These are phyloP conservation scores for Neopelma chrysocephalum DNA, from an alignment of 2,797 vertebrate species.

Conservation along the genomic window DNA sequence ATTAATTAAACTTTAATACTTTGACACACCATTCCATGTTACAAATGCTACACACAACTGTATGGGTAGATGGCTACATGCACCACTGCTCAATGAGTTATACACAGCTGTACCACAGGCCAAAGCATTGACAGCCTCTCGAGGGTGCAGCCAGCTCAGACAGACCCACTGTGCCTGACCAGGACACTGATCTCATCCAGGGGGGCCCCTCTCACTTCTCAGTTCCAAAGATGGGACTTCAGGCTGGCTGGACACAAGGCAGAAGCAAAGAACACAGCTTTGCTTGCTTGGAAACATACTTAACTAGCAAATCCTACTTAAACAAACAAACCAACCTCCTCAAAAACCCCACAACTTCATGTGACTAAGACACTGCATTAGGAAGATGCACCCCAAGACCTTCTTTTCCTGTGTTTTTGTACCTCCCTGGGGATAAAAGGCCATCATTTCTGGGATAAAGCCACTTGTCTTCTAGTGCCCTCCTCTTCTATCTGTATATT, in stretches of 20 bases:
- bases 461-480: neutral
- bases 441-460: neutral
- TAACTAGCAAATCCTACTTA: neutral
- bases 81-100: neutral
- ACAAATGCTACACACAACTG: neutral
- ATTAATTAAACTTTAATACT: neutral
- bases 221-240: neutral
- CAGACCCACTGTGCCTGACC: neutral
- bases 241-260: neutral
- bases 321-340: neutral
- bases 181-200: neutral
- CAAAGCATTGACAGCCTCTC: fast-evolving
- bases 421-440: neutral
- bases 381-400: neutral
- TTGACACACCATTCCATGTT: neutral
- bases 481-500: neutral
- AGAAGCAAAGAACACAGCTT: neutral
- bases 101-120: neutral
- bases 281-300: neutral
- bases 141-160: neutral
- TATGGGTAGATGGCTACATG: neutral
- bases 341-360: neutral
- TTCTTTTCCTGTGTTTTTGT: fast-evolving
- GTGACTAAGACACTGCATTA: neutral
- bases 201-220: neutral